phyloP scores from a whole-genome alignment of 2,797 vertebrate species.

The Huso huso region DNA sequence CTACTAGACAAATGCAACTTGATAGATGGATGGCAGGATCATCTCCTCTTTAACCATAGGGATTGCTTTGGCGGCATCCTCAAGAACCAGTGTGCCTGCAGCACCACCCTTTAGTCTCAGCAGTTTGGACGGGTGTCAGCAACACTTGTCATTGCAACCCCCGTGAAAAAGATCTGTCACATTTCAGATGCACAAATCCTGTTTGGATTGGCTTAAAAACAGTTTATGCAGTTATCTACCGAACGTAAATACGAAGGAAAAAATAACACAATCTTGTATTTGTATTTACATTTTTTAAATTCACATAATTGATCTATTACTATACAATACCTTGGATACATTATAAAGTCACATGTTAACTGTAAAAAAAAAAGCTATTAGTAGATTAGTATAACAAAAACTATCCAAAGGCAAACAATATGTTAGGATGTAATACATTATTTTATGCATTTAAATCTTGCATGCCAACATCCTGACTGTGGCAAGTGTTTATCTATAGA shows the following conservation, averaged over 20 bases:
- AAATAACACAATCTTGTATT: not conserved
- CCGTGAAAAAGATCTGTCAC: not conserved
- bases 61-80: conserved; percentile 2
- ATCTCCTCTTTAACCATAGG: conserved; percentile 2
- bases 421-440: too few relatives aligned
- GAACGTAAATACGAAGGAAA: not conserved
- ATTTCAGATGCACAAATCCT: not conserved
- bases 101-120: not conserved
- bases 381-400: too few relatives aligned
- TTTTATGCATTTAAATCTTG: too few relatives aligned
- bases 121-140: not conserved
- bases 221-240: not conserved
- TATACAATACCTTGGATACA: too few relatives aligned
- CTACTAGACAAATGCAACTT: conserved; percentile 8
- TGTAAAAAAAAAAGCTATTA: too few relatives aligned
- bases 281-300: too few relatives aligned
- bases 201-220: not conserved
- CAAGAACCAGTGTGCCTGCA: not conserved
- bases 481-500: too few relatives aligned
- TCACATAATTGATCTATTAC: too few relatives aligned
- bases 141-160: not conserved
- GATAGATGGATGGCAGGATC: conserved; percentile 2
- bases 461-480: too few relatives aligned
- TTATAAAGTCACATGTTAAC: too few relatives aligned
- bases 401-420: too few relatives aligned